phyloP scores from a whole-genome alignment of 2,797 vertebrate species.

The Erethizon dorsatum region DNA sequence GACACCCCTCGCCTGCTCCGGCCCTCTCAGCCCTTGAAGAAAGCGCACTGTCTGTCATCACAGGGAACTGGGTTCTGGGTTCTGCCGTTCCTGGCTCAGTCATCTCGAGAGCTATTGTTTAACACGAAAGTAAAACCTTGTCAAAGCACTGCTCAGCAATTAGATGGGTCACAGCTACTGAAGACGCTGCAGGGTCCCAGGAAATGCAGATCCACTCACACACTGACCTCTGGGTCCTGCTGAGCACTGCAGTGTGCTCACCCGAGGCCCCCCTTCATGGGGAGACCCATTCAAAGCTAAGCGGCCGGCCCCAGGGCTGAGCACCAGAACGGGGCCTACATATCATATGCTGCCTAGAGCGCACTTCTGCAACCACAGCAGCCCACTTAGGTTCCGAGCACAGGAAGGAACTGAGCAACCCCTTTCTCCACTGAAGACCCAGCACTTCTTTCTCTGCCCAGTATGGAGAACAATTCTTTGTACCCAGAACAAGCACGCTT shows the following conservation, averaged over 20 bases:
- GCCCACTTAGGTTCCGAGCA: neutral
- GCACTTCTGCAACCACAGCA: neutral
- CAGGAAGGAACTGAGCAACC: neutral
- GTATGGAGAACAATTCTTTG: neutral
- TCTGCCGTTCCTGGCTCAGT: neutral
- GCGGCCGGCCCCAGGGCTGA: neutral
- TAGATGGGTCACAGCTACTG: neutral
- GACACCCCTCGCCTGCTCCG: neutral
- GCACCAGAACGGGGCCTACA: rapidly evolving
- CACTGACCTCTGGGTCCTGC: neutral
- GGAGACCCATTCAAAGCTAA: neutral
- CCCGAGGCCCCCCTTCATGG: too few relatives aligned
- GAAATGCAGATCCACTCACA: neutral
- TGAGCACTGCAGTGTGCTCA: neutral
- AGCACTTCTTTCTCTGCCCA: neutral
- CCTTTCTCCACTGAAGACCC: neutral
- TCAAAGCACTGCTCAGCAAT: neutral
- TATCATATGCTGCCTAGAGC: neutral
- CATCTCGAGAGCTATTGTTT: neutral
- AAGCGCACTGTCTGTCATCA: neutral
- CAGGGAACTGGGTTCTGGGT: neutral
- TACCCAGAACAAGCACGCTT: neutral
- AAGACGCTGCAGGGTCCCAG: neutral
- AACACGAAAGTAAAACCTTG: neutral
- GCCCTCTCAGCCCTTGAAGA: neutral